Base-by-base conservation (phyloP, 1,140 invertebrate species). In the Oscheius sp. region DNA sequence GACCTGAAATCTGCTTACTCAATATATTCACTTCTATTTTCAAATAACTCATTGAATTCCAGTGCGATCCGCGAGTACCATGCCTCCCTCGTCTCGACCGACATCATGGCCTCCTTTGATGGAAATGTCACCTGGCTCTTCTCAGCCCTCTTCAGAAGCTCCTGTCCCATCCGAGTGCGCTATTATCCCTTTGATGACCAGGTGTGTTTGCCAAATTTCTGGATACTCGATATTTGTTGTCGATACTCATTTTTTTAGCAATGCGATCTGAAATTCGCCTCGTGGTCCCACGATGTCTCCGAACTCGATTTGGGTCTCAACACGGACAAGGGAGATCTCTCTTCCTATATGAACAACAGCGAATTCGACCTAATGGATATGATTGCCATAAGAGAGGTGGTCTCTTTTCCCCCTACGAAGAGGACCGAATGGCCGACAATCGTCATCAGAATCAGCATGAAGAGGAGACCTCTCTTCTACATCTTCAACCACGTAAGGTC, bases 111-210 rank as follows among this genome's bases (percentile, higher is more conserved):
- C 32, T 82, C 84, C 3, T 75, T 66, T 34, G 82, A 83, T 31
- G 87, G 87, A 13, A 87, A 87, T 77, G 86, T 88, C 42, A 88
- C 87, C 70, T 88, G 86, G 86, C 76, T 88, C 29, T 86, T 86
- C 10, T 87, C 87, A 77, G 86, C 85, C 46, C 85, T 88, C 31
- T 87, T 86, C 77, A 85, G 86, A 75, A 85, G 84, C 52, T 87
- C 86, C 4, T 88, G 87, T 77, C 84, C 85, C 15, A 86, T 88
- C 18, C 81, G 86, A 68, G 87, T 88, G 3, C 79, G 82, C 64
- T 87, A 87, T 73, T 88, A 87, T 79, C 87, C 87, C 2, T 88
- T 88, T 71, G 87, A 87, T 77, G 79, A 79, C 23, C 86, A 87
- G 77, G 85, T 85, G 77, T 85, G 85, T 68, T 78, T 45, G 28